Evolutionary conservation across 2,113 vertebrate genomes (phyloP), one percentile per base, ranked within the genome.

Genomic region (Atlantisia rogersi): DNA sequence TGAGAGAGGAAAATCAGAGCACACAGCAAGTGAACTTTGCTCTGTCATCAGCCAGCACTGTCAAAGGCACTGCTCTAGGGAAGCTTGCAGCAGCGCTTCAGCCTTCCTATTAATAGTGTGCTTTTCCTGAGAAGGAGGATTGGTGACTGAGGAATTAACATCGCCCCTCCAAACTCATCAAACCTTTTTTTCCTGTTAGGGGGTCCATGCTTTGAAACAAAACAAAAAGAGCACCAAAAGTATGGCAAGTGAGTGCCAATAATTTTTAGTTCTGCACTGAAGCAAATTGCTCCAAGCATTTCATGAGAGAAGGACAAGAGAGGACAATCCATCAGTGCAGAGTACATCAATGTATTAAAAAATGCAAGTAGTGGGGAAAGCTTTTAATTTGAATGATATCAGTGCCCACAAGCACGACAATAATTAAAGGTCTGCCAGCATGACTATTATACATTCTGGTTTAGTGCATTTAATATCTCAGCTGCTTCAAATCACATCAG

Each of bases 341-440:
- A 86, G 64, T 94, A 88, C 88, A 95, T 94, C 90, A 92, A 44
- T 17, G 42, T 96, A 97, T 96, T 96, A 92, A 96, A 97, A 95
- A 94, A 92, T 76, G 83, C 73, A 95, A 95, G 86, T 91, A 81
- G 75, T 82, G 90, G 39, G 82, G 75, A 97, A 96, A 96, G 95
- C 93, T 97, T 97, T 97, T 91, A 97, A 95, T 96, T 96, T 97
- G 92, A 97, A 96, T 97, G 90, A 96, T 96, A 97, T 96, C 92
- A 75, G 89, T 91, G 94, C 94, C 96, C 92, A 97, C 92, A 97
- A 96, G 95, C 93, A 92, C 28, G 75, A 95, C 92, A 97, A 96
- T 97, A 97, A 97, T 97, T 97, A 97, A 97, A 96, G 95, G 93
- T 96, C 96, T 97, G 96, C 94, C 96, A 97, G 87, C 94, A 79